phyloP scores from a whole-genome alignment of 2,113 vertebrate genomes.

The Myiozetetes cayanensis region DNA sequence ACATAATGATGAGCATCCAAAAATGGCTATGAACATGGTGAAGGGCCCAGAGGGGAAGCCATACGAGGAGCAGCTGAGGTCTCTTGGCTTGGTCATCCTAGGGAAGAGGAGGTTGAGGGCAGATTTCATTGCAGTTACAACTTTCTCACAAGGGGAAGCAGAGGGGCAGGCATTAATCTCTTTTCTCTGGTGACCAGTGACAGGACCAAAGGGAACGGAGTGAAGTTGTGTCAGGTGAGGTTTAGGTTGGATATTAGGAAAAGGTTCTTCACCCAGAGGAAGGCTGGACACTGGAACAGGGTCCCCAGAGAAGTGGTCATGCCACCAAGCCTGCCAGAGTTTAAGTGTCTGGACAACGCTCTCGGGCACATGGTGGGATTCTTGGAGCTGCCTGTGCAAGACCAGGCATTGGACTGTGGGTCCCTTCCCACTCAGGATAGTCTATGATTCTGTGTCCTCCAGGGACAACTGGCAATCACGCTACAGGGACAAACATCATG shows the following conservation, averaged over 20 bases:
- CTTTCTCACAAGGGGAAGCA: neutral
- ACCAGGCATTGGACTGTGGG: neutral
- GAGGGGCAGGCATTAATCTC: neutral
- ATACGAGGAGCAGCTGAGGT: neutral
- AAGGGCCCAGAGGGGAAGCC: neutral
- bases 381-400: neutral
- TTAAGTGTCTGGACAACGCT: neutral
- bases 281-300: neutral
- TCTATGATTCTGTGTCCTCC: neutral
- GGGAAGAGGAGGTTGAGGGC: neutral
- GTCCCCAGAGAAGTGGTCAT: accelerated
- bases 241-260: neutral
- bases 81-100: neutral
- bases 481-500: neutral
- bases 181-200: neutral
- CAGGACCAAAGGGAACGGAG: neutral
- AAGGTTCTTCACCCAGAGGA: neutral
- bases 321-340: neutral
- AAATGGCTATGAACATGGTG: neutral
- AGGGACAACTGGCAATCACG: neutral
- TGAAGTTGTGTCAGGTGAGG: neutral
- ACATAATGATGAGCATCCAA: neutral
- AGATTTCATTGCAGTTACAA: neutral
- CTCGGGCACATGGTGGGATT: neutral
- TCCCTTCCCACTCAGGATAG: neutral